Base-by-base conservation (phyloP, 2,888 invertebrate genomes). In the Drosophila kanekoi region DNA sequence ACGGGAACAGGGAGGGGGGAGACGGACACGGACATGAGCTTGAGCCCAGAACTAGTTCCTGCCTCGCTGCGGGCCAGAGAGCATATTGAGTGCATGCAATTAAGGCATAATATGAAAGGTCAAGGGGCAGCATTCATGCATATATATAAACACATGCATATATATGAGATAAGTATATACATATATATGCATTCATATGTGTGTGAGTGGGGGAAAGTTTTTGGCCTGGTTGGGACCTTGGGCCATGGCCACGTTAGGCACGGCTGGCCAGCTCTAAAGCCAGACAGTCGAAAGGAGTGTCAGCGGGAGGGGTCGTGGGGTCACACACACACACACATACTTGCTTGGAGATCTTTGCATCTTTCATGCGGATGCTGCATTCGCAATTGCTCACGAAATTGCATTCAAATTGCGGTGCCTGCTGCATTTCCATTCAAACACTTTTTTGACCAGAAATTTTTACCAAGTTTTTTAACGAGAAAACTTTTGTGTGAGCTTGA, bases 401-500 rank as follows among this genome's bases (percentile, higher is more conserved):
- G 79, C 79, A 90, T 86, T 89, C 79, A 81, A 81, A 85, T 81
- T 88, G 77, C 76, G 82, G 79, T 77, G 81, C 76, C 61, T 72
- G 65, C 61, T 72, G 60, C 58, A 74, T 71, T 72, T 69, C 71
- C 77, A 85, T 79, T 79, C 68, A 75, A 81, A 72, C 72, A 64
- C 79, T 76, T 69, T 53, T 69, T 56, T 73, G 78, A 70, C 75
- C 76, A 77, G 77, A 63, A 76, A 75, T 76, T 72, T 67, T 60
- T 72, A 52, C 13, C 68, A 83, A 86, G 72, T 86, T 80, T 87
- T 88, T 85, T 86, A 90, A 90, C 86, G 89, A 89, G 89, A 90
- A 89, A 89, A 89, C 77, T 87, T 90, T 83, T 81, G 63, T 74
- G 53, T 66, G 54, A 48, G 60, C 58, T 64, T 18, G 51, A 32